Percentiles rank a stretch among this genome's conserved stretches.
These are phyloP conservation scores for Semibalanus balanoides DNA, from an alignment of 1,140 invertebrate species.

Conservation along the genomic window DNA sequence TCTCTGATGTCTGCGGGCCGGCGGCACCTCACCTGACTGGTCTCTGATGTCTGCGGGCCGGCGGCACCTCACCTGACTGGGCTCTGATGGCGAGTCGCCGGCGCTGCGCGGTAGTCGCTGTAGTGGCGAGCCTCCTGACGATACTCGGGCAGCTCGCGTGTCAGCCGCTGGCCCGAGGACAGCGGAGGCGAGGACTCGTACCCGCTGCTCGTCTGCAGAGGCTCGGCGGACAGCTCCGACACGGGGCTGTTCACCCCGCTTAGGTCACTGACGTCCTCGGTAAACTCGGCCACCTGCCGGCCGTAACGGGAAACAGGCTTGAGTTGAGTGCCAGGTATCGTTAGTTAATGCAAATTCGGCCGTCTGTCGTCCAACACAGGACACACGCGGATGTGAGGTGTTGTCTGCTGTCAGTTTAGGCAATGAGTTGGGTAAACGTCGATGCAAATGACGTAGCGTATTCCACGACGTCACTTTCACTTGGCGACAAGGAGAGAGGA, in stretches of 20 bases:
- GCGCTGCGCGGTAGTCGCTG: conserved; percentile 32
- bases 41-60: not conserved
- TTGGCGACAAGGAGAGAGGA: no score
- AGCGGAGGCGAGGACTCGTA: conserved; percentile 9
- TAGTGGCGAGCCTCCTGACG: conserved; percentile 35
- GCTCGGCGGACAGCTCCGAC: not conserved
- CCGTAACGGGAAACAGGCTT: not conserved
- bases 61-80: not conserved
- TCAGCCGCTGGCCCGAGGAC: conserved; percentile 17
- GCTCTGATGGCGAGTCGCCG: not conserved
- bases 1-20: no score
- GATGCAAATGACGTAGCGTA: not conserved
- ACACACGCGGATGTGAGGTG: not conserved
- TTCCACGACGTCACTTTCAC: no score
- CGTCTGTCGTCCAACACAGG: not conserved
- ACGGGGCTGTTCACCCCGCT: not conserved
- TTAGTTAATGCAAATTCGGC: not conserved
- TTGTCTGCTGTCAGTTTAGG: not conserved
- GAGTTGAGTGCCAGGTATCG: no score
- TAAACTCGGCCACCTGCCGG: conserved; percentile 4
- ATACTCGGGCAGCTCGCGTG: conserved; percentile 33
- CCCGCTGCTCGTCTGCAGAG: conserved; percentile 2
- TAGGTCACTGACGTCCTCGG: not conserved
- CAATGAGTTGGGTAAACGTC: not conserved
- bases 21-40: no score